Percentiles rank a stretch among this genome's conserved stretches.
Evolutionary conservation across 2,797 vertebrate species (phyloP).

Genomic region (Phaenicophaeus curvirostris): DNA sequence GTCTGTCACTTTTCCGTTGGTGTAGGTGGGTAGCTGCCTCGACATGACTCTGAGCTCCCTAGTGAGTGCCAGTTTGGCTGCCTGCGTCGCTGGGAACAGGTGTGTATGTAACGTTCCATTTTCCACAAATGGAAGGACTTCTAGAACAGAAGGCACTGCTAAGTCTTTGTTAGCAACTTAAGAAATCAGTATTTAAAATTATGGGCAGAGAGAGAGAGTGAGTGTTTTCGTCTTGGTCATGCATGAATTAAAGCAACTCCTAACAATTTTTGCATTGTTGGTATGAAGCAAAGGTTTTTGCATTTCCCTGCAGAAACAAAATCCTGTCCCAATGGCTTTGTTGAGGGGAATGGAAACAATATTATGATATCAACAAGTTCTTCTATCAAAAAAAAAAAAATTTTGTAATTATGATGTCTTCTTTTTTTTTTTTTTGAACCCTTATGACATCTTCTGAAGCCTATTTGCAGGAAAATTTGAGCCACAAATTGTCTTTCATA

Average conservation of each 20-base stretch:
- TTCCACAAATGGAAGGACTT: not conserved
- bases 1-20: rapidly evolving
- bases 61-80: not conserved
- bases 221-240: not conserved
- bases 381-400: not conserved
- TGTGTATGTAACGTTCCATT: not conserved
- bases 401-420: not conserved
- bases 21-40: not conserved
- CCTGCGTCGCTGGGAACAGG: rapidly evolving
- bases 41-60: not conserved
- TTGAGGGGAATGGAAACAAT: not conserved
- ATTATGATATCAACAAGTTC: not conserved
- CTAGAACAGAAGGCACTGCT: not conserved
- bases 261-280: not conserved
- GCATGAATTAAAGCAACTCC: not conserved
- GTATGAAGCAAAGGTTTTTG: not conserved
- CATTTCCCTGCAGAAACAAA: not conserved
- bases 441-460: not conserved
- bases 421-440: not conserved
- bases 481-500: not conserved
- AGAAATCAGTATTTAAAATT: not conserved
- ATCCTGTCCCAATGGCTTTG: not conserved
- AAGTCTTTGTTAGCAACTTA: not conserved
- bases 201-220: not conserved
- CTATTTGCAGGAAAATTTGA: not conserved